Conservation (phyloP, 2,797 vertebrate species). For the Telmatherina bonti region DNA sequence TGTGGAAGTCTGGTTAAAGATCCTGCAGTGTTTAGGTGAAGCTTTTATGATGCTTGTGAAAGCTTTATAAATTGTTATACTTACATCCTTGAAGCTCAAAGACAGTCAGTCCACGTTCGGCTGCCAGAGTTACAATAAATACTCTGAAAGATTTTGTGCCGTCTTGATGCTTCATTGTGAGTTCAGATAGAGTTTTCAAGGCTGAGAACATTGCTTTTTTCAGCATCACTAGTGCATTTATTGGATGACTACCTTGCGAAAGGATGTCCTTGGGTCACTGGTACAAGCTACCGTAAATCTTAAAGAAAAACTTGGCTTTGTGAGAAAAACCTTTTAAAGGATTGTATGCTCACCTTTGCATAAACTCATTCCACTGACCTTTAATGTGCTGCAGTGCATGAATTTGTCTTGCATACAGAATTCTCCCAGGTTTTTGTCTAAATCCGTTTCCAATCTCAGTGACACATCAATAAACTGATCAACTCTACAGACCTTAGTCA, state of each 20-base stretch:
- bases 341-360: slow-evolving; percentile 25
- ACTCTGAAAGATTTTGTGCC: slow-evolving; percentile 29
- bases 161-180: slow-evolving; percentile 22
- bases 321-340: slow-evolving; percentile 23
- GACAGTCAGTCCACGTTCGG: slow-evolving; percentile 16
- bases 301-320: slow-evolving; percentile 8
- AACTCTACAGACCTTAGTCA: slow-evolving; percentile 30
- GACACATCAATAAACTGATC: slow-evolving; percentile 37
- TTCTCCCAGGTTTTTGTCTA: slow-evolving; percentile 39
- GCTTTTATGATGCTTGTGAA: slow-evolving; percentile 12
- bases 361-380: slow-evolving; percentile 38
- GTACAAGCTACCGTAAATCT: slow-evolving; percentile 17
- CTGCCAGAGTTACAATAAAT: slow-evolving; percentile 29
- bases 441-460: slow-evolving; percentile 33
- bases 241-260: slow-evolving; percentile 44
- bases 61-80: slow-evolving; percentile 21
- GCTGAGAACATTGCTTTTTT: slow-evolving; percentile 28
- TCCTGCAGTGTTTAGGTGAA: background rate
- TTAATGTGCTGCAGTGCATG: slow-evolving; percentile 1
- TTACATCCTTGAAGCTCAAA: slow-evolving; percentile 18
- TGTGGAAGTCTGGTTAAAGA: slow-evolving; percentile 18
- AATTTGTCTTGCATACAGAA: slow-evolving; percentile 22
- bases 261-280: slow-evolving; percentile 34
- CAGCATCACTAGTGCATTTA: slow-evolving; percentile 31
- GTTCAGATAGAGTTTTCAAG: slow-evolving; percentile 36